Evolutionary conservation across 35 echinoderm and acorn worm genomes (phyloP).

Genomic region (Strongylocentrotus purpuratus): DNA sequence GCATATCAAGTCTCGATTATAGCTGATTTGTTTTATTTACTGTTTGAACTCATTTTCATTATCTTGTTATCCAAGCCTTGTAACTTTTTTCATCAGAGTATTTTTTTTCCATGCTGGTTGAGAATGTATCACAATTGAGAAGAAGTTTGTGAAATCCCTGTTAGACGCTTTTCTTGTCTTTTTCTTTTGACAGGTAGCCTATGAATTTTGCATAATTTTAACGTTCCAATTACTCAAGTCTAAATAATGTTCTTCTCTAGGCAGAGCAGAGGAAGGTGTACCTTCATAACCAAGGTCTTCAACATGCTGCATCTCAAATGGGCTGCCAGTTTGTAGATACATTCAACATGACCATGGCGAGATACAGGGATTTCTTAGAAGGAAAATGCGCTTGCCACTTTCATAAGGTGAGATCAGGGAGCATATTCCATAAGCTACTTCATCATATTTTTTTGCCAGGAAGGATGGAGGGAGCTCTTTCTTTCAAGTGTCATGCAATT

Average conservation of each 20-base stretch:
- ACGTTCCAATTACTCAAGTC: too few species aligned
- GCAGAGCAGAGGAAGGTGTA: conserved; percentile 79
- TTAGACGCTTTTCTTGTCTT: too few species aligned
- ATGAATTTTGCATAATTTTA: too few species aligned
- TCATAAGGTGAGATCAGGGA: conserved; percentile 75
- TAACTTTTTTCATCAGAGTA: too few species aligned
- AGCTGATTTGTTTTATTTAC: too few species aligned
- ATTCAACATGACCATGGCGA: conserved; percentile 98
- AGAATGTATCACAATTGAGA: too few species aligned
- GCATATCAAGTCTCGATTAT: too few species aligned
- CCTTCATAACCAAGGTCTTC: conserved; percentile 86
- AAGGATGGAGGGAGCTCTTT: neutral
- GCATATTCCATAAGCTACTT: neutral
- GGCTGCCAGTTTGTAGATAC: conserved; percentile 85
- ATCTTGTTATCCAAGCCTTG: too few species aligned
- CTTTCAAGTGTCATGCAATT: neutral
- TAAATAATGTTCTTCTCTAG: neutral
- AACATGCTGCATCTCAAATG: conserved; percentile 55
- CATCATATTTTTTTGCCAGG: neutral
- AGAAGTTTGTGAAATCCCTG: too few species aligned
- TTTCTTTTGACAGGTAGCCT: too few species aligned
- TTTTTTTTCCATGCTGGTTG: too few species aligned
- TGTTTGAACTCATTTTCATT: too few species aligned
- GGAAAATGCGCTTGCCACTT: conserved; percentile 98
- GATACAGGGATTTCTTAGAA: conserved; percentile 90